A percentile compares a stretch with the other conserved stretches of the same genome.
Evolutionary conservation across 2,797 vertebrate species (phyloP).

Genomic region (Pogoniulus pusillus): DNA sequence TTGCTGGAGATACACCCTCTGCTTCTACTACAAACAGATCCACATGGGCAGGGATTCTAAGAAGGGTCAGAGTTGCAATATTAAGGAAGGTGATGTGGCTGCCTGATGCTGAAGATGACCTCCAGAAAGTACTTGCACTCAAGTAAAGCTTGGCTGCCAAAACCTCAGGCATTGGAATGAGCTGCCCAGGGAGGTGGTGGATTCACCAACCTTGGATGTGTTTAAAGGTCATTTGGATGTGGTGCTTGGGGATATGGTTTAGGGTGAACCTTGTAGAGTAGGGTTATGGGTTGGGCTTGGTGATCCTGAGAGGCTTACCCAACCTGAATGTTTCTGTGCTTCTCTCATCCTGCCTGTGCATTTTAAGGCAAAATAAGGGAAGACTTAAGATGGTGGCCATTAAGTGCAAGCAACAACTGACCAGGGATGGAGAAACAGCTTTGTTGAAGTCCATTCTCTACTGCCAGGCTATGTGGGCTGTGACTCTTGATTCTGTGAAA

Average conservation of each 20-base stretch:
- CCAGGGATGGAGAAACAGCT: not conserved
- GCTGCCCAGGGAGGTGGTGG: too few species aligned
- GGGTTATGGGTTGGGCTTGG: too few species aligned
- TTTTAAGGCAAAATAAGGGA: not conserved
- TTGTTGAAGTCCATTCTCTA: not conserved
- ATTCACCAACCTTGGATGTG: too few species aligned
- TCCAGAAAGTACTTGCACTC: not conserved
- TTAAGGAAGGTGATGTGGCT: not conserved
- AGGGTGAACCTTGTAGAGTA: too few species aligned
- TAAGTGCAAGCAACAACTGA: not conserved
- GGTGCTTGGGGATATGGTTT: too few species aligned
- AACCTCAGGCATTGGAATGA: too few species aligned
- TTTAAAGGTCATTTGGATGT: too few species aligned
- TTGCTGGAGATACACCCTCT: not conserved
- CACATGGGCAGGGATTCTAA: not conserved
- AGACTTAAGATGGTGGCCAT: not conserved
- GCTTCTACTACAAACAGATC: not conserved
- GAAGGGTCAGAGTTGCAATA: not conserved
- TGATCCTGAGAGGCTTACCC: too few species aligned
- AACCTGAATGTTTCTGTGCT: too few species aligned
- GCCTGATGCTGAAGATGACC: not conserved
- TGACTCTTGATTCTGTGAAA: too few species aligned
- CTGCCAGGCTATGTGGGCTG: not conserved
- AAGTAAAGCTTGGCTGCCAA: not conserved
- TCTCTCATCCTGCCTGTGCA: not conserved